Evolutionary conservation across 2,113 vertebrate species (phyloP).

Genomic region (Edolisoma coerulescens): DNA sequence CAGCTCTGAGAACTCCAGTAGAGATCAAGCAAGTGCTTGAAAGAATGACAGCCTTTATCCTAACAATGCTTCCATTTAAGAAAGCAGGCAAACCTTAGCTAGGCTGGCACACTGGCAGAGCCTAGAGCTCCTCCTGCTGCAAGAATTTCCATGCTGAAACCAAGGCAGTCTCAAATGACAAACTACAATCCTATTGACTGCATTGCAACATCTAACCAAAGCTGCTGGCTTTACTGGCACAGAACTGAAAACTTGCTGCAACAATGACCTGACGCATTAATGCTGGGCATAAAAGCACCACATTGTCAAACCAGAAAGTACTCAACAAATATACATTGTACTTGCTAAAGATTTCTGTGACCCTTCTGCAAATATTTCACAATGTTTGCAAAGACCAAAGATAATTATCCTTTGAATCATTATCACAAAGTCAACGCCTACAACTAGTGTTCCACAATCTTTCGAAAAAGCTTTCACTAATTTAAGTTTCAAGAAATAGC

Average conservation of each 20-base stretch:
- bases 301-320: background rate
- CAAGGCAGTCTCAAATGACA: background rate
- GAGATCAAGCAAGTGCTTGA: background rate
- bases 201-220: background rate
- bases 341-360: background rate
- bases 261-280: background rate
- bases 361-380: background rate
- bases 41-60: background rate
- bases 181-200: background rate
- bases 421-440: background rate
- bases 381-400: background rate
- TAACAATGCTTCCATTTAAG: background rate
- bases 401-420: background rate
- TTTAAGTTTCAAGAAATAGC: background rate
- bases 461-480: background rate
- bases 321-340: background rate
- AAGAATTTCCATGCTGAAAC: background rate
- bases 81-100: background rate
- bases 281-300: background rate
- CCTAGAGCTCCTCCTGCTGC: background rate
- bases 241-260: background rate
- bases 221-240: background rate
- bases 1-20: background rate
- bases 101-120: background rate
- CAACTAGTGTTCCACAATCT: background rate